These are phyloP conservation scores for Rhyzopertha dominica DNA, from an alignment of 1,140 invertebrate species.

Conservation along the genomic window DNA sequence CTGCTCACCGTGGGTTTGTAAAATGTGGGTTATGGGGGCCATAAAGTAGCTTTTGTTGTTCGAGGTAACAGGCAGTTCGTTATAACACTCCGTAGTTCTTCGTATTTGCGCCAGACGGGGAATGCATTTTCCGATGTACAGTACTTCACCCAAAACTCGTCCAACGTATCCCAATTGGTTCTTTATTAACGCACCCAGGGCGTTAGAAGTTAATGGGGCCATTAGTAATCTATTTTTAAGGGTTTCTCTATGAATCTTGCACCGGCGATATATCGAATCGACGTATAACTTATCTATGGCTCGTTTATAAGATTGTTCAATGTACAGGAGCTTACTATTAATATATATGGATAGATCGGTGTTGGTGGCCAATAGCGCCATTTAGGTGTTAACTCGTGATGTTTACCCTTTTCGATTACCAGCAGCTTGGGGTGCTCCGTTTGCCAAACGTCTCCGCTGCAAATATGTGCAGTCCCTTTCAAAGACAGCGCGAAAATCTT, in stretches of 20 bases:
- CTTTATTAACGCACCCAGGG: too few species aligned
- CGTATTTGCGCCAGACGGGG: background rate
- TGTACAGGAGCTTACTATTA: too few species aligned
- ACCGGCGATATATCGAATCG: constrained; percentile 2
- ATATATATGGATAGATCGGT: too few species aligned
- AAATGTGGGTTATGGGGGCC: constrained; percentile 1
- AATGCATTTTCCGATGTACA: constrained; percentile 1
- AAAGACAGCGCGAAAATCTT: too few species aligned
- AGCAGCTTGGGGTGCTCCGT: too few species aligned
- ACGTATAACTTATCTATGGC: constrained; percentile 1
- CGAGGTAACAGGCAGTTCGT: background rate
- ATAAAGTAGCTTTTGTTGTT: constrained; percentile 1
- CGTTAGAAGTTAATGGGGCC: too few species aligned
- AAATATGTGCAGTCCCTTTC: too few species aligned
- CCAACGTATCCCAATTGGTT: background rate
- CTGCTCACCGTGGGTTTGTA: constrained; percentile 3
- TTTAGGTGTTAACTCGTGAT: too few species aligned
- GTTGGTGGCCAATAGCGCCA: too few species aligned
- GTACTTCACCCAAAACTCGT: constrained; percentile 4
- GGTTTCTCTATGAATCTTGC: background rate
- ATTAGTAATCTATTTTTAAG: background rate
- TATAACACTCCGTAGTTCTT: background rate
- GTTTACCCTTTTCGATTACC: too few species aligned
- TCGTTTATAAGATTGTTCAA: constrained; percentile 6
- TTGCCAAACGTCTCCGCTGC: too few species aligned